Evolutionary conservation across 2,888 invertebrate species (phyloP).

Genomic region (Cheilosia variabilis): DNA sequence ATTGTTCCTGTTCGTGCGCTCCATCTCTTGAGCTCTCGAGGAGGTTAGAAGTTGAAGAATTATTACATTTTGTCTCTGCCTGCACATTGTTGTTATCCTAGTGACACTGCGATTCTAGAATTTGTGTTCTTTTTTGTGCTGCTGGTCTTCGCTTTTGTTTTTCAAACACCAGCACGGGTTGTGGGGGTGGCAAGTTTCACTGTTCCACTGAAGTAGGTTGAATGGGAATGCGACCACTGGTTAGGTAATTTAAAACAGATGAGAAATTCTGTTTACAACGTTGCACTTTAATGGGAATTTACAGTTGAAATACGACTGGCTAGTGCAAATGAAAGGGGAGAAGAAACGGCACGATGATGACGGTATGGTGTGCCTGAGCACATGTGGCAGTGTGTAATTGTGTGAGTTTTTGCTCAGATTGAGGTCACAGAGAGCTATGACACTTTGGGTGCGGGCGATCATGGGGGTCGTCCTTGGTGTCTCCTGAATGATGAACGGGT

Average conservation of each 20-base stretch:
- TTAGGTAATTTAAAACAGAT: slow-evolving; percentile 71
- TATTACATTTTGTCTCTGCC: slow-evolving; percentile 70
- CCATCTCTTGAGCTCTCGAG: slow-evolving; percentile 24
- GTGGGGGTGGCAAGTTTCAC: slow-evolving; percentile 3
- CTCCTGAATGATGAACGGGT: slow-evolving; percentile 1
- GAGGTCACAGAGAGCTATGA: slow-evolving; percentile 17
- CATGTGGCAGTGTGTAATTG: slow-evolving; percentile 26
- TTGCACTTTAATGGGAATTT: slow-evolving; percentile 69
- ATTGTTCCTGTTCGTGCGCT: slow-evolving; percentile 1
- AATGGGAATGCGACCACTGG: slow-evolving; percentile 52
- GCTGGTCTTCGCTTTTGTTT: slow-evolving; percentile 1
- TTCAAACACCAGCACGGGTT: neutral
- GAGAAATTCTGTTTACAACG: slow-evolving; percentile 71
- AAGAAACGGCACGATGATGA: slow-evolving; percentile 20
- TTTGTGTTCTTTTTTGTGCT: slow-evolving; percentile 9
- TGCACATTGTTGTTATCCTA: slow-evolving; percentile 63
- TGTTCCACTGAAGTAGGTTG: slow-evolving; percentile 4
- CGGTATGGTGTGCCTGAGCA: neutral
- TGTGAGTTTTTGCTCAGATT: slow-evolving; percentile 45
- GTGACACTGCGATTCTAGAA: slow-evolving; percentile 61
- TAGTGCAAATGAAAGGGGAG: slow-evolving; percentile 54
- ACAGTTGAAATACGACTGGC: slow-evolving; percentile 63
- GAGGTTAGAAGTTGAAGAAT: slow-evolving; percentile 73
- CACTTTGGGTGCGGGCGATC: slow-evolving; percentile 1
- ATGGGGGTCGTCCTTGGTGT: neutral